A percentile compares a stretch with the other conserved stretches of the same genome.
Evolutionary conservation across 2,797 vertebrate species (phyloP).

Genomic region (Eidolon dupreanum): DNA sequence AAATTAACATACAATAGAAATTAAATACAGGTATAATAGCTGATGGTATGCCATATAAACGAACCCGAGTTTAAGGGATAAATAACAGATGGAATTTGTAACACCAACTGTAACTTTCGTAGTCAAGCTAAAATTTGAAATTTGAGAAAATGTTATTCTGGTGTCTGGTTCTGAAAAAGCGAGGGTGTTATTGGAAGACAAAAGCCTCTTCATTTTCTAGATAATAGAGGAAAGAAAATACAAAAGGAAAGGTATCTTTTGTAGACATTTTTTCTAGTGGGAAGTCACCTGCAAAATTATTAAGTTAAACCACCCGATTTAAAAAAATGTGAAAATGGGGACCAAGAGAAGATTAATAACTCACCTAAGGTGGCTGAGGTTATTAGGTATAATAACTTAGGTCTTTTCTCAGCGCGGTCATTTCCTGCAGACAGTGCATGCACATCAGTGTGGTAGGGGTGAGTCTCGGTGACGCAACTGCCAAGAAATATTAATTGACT

Average conservation of each 20-base stretch:
- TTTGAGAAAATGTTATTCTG: neutral
- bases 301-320: neutral
- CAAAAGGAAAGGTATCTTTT: neutral
- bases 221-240: neutral
- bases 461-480: neutral
- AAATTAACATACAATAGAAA: neutral
- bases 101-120: neutral
- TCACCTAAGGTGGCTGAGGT: neutral
- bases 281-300: neutral
- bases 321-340: neutral
- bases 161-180: neutral
- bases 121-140: neutral
- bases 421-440: neutral
- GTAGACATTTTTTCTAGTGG: neutral
- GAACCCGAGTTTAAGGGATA: neutral
- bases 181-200: neutral
- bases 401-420: neutral
- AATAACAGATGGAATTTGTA: neutral
- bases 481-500: neutral
- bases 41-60: neutral
- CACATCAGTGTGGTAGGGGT: fast-evolving
- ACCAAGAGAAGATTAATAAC: neutral
- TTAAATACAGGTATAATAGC: neutral
- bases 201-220: neutral
- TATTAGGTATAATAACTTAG: neutral